A percentile compares a stretch with the other conserved stretches of the same genome.
Evolutionary conservation across 2,797 vertebrate species (phyloP).

Genomic region (Dicrostonyx torquatus): DNA sequence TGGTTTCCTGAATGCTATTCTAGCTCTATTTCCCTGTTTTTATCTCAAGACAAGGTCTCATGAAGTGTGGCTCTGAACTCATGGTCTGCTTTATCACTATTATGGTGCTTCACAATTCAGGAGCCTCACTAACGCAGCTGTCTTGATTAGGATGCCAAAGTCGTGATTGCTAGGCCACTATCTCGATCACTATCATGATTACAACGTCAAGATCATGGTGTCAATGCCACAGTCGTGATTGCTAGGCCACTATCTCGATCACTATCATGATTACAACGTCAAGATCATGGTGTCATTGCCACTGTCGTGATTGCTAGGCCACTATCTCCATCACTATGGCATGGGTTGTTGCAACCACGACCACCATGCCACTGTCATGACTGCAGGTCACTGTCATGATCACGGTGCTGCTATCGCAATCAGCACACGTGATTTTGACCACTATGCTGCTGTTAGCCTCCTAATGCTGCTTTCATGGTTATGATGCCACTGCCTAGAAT

Average conservation of each 20-base stretch:
- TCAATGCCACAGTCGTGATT: not conserved
- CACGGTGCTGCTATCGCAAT: no score
- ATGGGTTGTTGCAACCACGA: fast-evolving
- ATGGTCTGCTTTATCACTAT: not conserved
- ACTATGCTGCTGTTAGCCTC: no score
- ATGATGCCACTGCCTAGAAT: not conserved
- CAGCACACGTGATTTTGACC: no score
- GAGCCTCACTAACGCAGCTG: not conserved
- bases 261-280: not conserved
- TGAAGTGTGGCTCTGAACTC: not conserved
- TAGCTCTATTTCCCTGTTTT: not conserved
- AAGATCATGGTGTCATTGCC: no score
- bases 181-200: no score
- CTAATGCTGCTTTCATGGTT: not conserved
- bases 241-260: not conserved
- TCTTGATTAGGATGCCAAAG: not conserved
- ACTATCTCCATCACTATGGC: not conserved
- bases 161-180: no score
- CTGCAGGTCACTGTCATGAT: no score
- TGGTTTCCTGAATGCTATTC: not conserved
- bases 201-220: no score
- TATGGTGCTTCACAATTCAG: not conserved
- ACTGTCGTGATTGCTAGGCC: not conserved
- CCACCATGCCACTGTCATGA: not conserved
- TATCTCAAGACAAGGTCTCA: not conserved